Evolutionary conservation across 2,888 invertebrate species (phyloP).

Genomic region (Sesia bembeciformis): DNA sequence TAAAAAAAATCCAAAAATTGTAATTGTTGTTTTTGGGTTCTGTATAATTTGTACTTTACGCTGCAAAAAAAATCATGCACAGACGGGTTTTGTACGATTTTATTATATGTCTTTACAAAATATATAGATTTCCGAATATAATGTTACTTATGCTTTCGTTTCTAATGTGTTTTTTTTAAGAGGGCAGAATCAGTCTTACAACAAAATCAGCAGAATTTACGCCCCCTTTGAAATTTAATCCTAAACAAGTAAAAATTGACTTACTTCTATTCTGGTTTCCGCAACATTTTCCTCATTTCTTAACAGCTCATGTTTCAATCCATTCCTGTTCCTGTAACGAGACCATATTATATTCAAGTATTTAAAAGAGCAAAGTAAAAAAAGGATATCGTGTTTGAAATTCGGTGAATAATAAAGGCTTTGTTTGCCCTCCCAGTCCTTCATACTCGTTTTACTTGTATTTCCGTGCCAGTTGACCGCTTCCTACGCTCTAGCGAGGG

Average conservation of each 20-base stretch:
- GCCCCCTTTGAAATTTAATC: too few species aligned
- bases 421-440: not conserved
- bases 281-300: slow-evolving; percentile 59
- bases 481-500: slow-evolving; percentile 38
- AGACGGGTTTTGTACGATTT: too few species aligned
- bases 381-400: not conserved
- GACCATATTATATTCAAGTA: not conserved
- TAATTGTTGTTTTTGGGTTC: too few species aligned
- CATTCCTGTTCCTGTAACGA: slow-evolving; percentile 56
- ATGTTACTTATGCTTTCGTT: too few species aligned
- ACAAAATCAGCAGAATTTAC: too few species aligned
- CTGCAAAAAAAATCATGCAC: too few species aligned
- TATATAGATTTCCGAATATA: too few species aligned
- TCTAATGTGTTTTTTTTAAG: too few species aligned
- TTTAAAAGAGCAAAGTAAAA: not conserved
- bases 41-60: too few species aligned
- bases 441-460: slow-evolving; percentile 13
- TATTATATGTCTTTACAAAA: too few species aligned
- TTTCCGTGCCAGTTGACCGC: slow-evolving; percentile 49
- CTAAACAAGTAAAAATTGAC: slow-evolving; percentile 6
- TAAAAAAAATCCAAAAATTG: too few species aligned
- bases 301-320: slow-evolving; percentile 59
- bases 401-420: not conserved
- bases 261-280: slow-evolving; percentile 64
- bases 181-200: too few species aligned